Percentiles rank a stretch among this genome's conserved stretches.
Conservation (phyloP, 2,113 vertebrate genomes). For the Dissostichus mawsoni region DNA sequence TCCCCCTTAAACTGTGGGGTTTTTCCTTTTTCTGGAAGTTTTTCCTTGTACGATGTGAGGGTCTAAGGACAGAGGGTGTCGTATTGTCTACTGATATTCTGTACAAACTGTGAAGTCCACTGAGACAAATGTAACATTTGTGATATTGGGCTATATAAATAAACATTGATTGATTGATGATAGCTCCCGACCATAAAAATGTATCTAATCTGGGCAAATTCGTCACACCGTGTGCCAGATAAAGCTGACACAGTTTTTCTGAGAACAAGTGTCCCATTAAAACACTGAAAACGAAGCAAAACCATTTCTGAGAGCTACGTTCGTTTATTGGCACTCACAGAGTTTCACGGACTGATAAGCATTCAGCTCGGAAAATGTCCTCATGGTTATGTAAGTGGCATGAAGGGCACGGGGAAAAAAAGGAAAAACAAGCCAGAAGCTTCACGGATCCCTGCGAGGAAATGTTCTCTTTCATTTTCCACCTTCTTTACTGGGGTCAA, state of each 20-base stretch:
- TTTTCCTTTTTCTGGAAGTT: no score
- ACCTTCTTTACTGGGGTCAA: neutral
- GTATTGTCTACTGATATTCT: no score
- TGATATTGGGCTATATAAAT: no score
- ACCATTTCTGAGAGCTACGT: neutral
- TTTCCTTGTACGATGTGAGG: no score
- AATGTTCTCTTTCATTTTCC: neutral
- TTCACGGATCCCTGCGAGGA: neutral
- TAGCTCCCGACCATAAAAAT: conserved; percentile 2
- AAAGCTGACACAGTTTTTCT: neutral
- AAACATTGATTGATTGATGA: no score
- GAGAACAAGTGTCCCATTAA: neutral
- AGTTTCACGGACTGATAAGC: neutral
- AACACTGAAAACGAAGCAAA: neutral
- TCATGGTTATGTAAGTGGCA: neutral
- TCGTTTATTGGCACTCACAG: neutral
- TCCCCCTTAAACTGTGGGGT: no score
- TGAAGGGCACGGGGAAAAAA: neutral
- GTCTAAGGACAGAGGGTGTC: no score
- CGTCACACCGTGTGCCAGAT: neutral
- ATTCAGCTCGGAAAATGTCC: neutral
- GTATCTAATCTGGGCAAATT: neutral
- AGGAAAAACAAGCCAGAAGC: neutral
- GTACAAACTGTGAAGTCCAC: no score
- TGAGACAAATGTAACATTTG: no score